phyloP scores from a whole-genome alignment of 2,888 invertebrate genomes.

The Heliconius ismenius region DNA sequence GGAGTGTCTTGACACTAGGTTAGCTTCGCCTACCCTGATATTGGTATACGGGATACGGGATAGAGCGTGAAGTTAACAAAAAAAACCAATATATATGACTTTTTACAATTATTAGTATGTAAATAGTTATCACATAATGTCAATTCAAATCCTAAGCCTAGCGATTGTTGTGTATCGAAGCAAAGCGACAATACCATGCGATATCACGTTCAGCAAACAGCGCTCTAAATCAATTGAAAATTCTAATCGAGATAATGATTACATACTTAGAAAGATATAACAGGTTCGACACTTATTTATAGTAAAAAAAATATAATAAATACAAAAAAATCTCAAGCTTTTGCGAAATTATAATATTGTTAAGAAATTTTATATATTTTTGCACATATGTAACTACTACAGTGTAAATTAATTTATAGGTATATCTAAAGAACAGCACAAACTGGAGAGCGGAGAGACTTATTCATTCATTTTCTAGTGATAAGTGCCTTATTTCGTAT shows the following conservation, averaged over 20 bases:
- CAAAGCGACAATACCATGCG: slow-evolving; percentile 9
- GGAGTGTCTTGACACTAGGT: neutral
- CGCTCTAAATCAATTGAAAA: neutral
- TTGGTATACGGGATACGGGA: too few species aligned
- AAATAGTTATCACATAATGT: neutral
- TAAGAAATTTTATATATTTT: neutral
- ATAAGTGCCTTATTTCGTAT: neutral
- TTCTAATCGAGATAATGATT: neutral
- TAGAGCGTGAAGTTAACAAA: too few species aligned
- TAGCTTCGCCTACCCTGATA: neutral
- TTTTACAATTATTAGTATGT: neutral
- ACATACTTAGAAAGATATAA: neutral
- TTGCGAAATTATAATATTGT: neutral
- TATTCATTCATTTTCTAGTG: neutral
- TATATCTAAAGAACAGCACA: neutral
- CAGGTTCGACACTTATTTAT: neutral
- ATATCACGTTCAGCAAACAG: slow-evolving; percentile 17
- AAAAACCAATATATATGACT: too few species aligned
- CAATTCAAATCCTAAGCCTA: slow-evolving; percentile 2
- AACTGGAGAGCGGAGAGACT: neutral
- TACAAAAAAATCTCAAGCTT: neutral
- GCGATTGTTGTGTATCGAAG: slow-evolving; percentile 16
- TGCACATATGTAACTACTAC: too few species aligned
- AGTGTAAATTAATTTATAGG: neutral
- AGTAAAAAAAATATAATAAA: neutral